phyloP scores from a whole-genome alignment of 1,140 invertebrate species.

The Lepidurus apus region DNA sequence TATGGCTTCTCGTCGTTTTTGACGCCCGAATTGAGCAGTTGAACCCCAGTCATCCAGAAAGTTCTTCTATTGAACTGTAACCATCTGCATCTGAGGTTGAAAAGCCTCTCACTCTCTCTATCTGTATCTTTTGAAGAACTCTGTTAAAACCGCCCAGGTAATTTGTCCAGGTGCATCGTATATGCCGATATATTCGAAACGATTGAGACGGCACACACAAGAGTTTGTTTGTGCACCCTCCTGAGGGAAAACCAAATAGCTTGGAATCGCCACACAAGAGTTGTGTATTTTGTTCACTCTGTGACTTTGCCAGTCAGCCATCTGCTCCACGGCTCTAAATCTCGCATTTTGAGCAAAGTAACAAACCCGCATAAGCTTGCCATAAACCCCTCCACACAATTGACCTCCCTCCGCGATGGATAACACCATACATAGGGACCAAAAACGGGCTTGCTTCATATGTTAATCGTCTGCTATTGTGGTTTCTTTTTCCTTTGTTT shows the following conservation, averaged over 20 bases:
- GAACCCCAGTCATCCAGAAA: background rate
- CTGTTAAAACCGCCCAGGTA: background rate
- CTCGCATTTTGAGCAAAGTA: background rate
- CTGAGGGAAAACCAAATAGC: background rate
- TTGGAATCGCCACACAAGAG: too few species aligned
- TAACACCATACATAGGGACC: background rate
- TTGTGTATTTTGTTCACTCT: too few species aligned
- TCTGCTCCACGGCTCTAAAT: background rate
- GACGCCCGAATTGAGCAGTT: background rate
- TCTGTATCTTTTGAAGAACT: background rate
- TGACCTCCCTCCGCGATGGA: background rate
- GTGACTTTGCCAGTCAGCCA: background rate
- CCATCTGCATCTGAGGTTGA: constrained; percentile 13
- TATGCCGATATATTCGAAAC: background rate
- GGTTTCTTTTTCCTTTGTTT: background rate
- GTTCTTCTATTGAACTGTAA: background rate
- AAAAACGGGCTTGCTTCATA: background rate
- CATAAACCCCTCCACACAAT: background rate
- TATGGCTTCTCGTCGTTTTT: background rate
- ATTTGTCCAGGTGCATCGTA: constrained; percentile 12
- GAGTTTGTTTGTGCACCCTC: constrained; percentile 15
- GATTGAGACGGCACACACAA: background rate
- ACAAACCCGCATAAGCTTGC: background rate
- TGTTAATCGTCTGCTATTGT: background rate
- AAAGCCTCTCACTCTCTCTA: background rate